A percentile compares a stretch with the other conserved stretches of the same genome.
These are phyloP conservation scores for Cheirogaleus medius DNA, from an alignment of 2,113 vertebrate species.

Conservation along the genomic window DNA sequence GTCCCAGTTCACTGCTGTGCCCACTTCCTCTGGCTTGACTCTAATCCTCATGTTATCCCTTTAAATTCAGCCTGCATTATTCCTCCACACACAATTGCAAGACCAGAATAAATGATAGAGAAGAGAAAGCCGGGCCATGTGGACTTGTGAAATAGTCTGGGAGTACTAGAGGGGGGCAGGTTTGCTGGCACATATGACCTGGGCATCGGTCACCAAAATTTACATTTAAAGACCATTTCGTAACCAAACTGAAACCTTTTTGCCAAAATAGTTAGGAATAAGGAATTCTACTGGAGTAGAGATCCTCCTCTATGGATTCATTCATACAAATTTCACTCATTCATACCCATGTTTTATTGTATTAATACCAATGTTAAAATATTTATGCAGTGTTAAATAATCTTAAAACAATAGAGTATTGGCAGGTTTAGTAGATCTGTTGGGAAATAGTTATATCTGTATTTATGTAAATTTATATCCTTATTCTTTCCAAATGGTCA, in stretches of 20 bases:
- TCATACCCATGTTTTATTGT: neutral
- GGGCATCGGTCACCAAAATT: neutral
- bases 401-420: neutral
- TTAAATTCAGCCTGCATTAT: neutral
- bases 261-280: neutral
- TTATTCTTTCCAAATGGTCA: conserved; percentile 2
- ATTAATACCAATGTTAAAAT: conserved; percentile 13
- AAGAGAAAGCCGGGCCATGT: neutral
- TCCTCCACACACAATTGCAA: neutral
- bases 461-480: neutral
- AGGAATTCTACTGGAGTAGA: neutral
- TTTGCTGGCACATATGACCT: too few species aligned
- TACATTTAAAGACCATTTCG: neutral
- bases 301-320: neutral
- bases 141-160: neutral
- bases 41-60: neutral
- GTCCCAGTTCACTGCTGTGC: neutral
- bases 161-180: neutral
- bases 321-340: neutral
- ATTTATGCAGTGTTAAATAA: neutral
- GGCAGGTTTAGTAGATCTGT: neutral
- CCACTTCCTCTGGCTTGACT: neutral
- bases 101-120: neutral
- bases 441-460: neutral
- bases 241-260: neutral